Base-by-base conservation (phyloP, 2,113 vertebrate species). In the Mormyrus iriodes region DNA sequence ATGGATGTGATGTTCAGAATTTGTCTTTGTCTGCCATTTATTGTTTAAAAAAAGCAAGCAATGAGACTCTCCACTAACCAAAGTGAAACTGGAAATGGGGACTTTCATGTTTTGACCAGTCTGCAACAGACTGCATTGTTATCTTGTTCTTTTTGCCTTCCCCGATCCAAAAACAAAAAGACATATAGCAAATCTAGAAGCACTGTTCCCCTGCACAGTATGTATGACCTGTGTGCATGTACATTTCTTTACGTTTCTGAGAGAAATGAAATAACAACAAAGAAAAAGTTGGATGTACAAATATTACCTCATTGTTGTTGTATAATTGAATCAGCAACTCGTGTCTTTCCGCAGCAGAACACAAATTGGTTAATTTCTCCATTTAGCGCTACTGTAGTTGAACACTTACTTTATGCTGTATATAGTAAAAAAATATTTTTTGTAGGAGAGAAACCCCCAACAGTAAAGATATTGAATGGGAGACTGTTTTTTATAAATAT, bases 291-390 rank as follows among this genome's bases (percentile, higher is more conserved):
- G 96, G 94, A 96, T 93, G 94, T 98, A 98, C 97, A 98, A 98
- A 97, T 97, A 98, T 98, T 99, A 99, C 98, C 98, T 99, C 98
- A 98, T 97, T 95, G 96, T 96, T 96, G 94, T 96, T 97, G 96
- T 94, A 95, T 97, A 96, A 96, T 96, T 97, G 96, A 97, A 96
- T 96, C 95, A 96, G 95, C 93, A 92, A 94, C 92, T 94, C 92
- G 91, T 93, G 93, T 95, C 93, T 95, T 95, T 94, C 96, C 96
- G 93, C 94, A 96, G 95, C 93, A 95, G 91, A 94, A 92, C 93
- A 94, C 92, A 93, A 90, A 93, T 92, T 93, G 95, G 95, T 96
- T 96, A 96, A 96, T 94, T 96, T 95, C 95, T 94, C 95, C 93
- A 93, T 96, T 95, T 94, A 96, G 95, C 95, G 95, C 96, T 97